Base-by-base conservation (phyloP, 1,140 invertebrate species). In the Drosophila repleta region DNA sequence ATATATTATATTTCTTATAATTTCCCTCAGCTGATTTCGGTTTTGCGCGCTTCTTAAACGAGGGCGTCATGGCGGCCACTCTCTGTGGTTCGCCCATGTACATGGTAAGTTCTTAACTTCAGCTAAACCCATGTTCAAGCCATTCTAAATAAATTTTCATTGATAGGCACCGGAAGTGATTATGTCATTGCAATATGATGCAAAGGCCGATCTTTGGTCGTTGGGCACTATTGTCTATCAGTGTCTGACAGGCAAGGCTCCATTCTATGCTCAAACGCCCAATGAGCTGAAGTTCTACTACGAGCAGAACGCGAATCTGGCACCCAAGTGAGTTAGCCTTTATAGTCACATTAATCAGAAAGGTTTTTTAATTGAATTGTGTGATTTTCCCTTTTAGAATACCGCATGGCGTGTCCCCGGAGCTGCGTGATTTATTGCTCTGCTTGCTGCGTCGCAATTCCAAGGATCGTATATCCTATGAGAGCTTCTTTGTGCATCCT, bases 31-130 rank as follows among this genome's bases (percentile, higher is more conserved):
- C 99, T 87, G 99, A 99, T 93, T 99, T 99, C 94, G 99, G 99
- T 17, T 99, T 99, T 93, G 99, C 99, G 26, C 94, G 99, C 90
- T 99, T 99, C 92, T 93, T 99, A 6, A 96, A 98, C 92, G 99
- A 99, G 92, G 99, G 99, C 51, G 98, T 98, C 15, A 99, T 99
- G 99, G 99, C 99, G 48, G 98, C 98, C 49, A 99, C 99, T 35
- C 93, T 99, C 2, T 99, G 99, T 93, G 99, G 99, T 17, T 99
- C 98, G 35, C 99, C 99, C 3, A 99, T 99, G 98, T 99, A 99
- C 90, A 99, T 99, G 99, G 96, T 97, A 65, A 74, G 51, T 26
- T 35, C 3, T 32, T 0, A 17, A 0, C 20, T 55, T 20, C n/a
- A 51, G 29, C 3, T 10, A 20, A 55, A 45, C 6, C 13, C 7